Percentiles rank a stretch among this genome's conserved stretches.
Conservation (phyloP, 2,113 vertebrate genomes). For the Pygoscelis antarcticus region DNA sequence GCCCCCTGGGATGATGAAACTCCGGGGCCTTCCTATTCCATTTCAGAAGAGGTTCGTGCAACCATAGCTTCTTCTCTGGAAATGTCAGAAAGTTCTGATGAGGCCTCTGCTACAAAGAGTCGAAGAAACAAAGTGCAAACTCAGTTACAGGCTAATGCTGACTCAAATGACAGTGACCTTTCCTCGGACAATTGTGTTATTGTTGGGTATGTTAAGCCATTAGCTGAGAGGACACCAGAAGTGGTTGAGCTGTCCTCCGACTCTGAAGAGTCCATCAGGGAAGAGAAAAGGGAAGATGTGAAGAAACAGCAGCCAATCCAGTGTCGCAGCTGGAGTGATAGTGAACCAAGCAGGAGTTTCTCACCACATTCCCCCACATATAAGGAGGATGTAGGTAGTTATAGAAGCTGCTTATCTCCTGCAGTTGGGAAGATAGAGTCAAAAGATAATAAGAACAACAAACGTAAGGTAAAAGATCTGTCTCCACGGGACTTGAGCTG, state of each 20-base stretch:
- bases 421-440: conserved; percentile 19
- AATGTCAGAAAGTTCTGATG: conserved; percentile 85
- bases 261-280: conserved; percentile 78
- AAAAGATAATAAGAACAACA: conserved; percentile 52
- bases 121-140: neutral
- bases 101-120: conserved; percentile 66
- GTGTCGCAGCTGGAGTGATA: conserved; percentile 74
- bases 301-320: conserved; percentile 75
- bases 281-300: conserved; percentile 68
- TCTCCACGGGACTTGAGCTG: conserved; percentile 27
- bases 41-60: conserved; percentile 74
- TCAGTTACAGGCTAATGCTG: conserved; percentile 32
- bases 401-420: conserved; percentile 22
- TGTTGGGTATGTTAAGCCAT: conserved; percentile 88
- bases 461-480: neutral
- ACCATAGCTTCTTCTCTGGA: conserved; percentile 76
- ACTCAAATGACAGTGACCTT: conserved; percentile 58
- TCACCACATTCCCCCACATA: conserved; percentile 60
- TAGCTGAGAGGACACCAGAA: conserved; percentile 91
- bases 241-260: conserved; percentile 91
- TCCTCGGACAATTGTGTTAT: conserved; percentile 86
- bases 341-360: conserved; percentile 74
- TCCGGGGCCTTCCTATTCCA: conserved; percentile 87
- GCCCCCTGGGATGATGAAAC: conserved; percentile 94
- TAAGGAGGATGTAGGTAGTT: conserved; percentile 53